Percentiles rank a stretch among this genome's conserved stretches.
These are phyloP conservation scores for Watsonalla binaria DNA, from an alignment of 2,888 invertebrate genomes.

Conservation along the genomic window DNA sequence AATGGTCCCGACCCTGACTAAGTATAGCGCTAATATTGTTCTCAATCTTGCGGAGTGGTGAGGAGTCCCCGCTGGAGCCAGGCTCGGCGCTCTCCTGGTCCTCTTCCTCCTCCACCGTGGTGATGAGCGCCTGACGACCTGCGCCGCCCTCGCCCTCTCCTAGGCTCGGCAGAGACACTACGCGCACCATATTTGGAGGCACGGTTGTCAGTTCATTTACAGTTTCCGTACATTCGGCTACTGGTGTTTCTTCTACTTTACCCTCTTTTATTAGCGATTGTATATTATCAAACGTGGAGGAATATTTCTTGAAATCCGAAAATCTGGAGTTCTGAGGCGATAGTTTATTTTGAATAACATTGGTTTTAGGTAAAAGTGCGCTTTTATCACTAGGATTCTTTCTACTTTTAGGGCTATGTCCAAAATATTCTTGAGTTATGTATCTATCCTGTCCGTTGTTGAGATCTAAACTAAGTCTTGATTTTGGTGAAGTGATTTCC, in stretches of 20 bases:
- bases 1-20: constrained; percentile 77
- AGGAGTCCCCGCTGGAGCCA: constrained; percentile 80
- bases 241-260: constrained; percentile 77
- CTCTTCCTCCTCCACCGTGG: constrained; percentile 85
- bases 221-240: constrained; percentile 75
- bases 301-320: constrained; percentile 83
- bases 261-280: constrained; percentile 86
- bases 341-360: constrained; percentile 60
- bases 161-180: constrained; percentile 83
- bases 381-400: constrained; percentile 56
- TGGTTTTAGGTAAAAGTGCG: constrained; percentile 40
- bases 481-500: constrained; percentile 80
- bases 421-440: constrained; percentile 64
- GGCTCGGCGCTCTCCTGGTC: constrained; percentile 81
- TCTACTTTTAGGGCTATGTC: constrained; percentile 71
- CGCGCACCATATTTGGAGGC: constrained; percentile 82
- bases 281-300: constrained; percentile 87
- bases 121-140: constrained; percentile 81
- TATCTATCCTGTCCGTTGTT: constrained; percentile 75
- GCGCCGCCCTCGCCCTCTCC: constrained; percentile 75
- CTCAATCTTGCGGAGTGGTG: constrained; percentile 84
- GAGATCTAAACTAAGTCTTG: constrained; percentile 79
- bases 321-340: constrained; percentile 75
- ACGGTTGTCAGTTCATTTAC: constrained; percentile 81
- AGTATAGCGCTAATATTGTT: constrained; percentile 85